Percentiles rank a stretch among this genome's conserved stretches.
phyloP scores from a whole-genome alignment of 2,888 invertebrate species.

The Cartodere bifasciata region DNA sequence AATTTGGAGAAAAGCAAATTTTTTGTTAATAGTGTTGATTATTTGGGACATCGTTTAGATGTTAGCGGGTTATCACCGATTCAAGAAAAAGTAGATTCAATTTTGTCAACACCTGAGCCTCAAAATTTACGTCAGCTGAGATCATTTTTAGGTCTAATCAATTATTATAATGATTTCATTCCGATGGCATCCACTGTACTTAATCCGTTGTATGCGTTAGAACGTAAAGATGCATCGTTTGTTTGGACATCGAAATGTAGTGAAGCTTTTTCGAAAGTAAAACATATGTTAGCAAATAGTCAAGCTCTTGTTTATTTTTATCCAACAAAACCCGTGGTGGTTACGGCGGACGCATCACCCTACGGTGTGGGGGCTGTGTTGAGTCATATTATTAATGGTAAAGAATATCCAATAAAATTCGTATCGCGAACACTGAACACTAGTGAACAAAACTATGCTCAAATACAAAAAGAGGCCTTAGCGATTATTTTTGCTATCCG shows the following conservation, averaged over 20 bases:
- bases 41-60: slow-evolving; percentile 8
- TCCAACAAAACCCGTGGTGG: slow-evolving; percentile 14
- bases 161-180: slow-evolving; percentile 12
- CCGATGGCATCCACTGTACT: slow-evolving; percentile 13
- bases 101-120: slow-evolving; percentile 8
- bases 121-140: slow-evolving; percentile 9
- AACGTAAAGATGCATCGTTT: slow-evolving; percentile 12
- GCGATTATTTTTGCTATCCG: slow-evolving; percentile 23
- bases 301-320: slow-evolving; percentile 4
- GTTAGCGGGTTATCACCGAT: slow-evolving; percentile 6
- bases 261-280: slow-evolving; percentile 7
- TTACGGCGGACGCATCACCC: slow-evolving; percentile 18
- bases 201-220: slow-evolving; percentile 12
- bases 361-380: too few species aligned
- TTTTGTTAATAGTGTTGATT: slow-evolving; percentile 5
- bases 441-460: slow-evolving; percentile 23
- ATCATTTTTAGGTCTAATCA: slow-evolving; percentile 12
- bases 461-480: slow-evolving; percentile 23
- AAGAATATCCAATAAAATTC: too few species aligned
- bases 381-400: too few species aligned
- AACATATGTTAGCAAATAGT: slow-evolving; percentile 1
- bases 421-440: slow-evolving; percentile 19
- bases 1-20: slow-evolving; percentile 9
- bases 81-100: slow-evolving; percentile 9
- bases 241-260: slow-evolving; percentile 12